These are phyloP conservation scores for Pegea sp. DNA, from an alignment of 23 tunicate species.

Conservation along the genomic window DNA sequence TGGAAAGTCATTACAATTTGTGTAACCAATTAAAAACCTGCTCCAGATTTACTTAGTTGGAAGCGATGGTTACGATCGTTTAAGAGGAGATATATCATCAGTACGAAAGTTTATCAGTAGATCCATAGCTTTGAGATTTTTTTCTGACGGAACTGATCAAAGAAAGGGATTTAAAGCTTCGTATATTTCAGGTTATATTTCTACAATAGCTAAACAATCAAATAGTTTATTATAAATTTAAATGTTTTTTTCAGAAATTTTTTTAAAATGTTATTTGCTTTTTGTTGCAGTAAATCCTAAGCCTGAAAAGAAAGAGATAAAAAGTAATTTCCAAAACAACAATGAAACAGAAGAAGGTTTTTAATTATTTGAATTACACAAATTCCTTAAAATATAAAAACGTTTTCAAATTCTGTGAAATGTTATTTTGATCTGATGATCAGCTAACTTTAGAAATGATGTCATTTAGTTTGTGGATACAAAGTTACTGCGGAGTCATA, in stretches of 20 bases:
- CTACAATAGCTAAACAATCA: background rate
- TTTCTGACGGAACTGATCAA: slow-evolving; percentile 1
- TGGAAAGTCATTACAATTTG: no score
- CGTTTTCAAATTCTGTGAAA: no score
- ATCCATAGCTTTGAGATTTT: background rate
- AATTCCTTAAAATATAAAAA: no score
- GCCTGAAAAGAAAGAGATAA: background rate
- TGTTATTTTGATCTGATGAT: no score
- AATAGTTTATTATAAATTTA: no score
- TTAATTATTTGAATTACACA: no score
- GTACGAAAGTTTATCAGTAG: background rate
- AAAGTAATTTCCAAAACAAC: no score
- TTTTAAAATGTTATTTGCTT: background rate
- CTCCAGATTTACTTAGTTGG: no score
- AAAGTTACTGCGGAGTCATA: background rate
- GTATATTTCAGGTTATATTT: background rate
- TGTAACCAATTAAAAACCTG: no score
- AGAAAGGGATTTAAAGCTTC: background rate
- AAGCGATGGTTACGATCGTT: background rate
- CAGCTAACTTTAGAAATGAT: no score
- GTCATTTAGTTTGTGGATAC: background rate
- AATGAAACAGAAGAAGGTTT: no score
- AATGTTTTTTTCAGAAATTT: no score
- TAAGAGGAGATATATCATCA: background rate
- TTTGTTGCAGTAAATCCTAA: background rate